Conservation (phyloP, 2,888 invertebrate genomes). For the Synanthedon tipuliformis region DNA sequence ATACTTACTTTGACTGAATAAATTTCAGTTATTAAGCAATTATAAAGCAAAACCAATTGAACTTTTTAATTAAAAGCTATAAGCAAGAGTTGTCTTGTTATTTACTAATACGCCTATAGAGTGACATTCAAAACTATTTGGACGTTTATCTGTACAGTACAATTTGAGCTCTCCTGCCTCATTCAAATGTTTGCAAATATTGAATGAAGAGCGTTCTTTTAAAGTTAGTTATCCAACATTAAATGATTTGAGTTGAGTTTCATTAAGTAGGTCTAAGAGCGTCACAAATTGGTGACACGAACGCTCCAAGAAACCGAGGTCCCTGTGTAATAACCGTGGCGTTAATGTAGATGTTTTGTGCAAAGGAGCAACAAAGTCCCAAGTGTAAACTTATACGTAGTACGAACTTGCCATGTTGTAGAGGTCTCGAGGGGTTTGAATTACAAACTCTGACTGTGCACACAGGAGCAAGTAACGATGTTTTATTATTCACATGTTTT, state of each 20-base stretch:
- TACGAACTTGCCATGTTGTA: too few species aligned
- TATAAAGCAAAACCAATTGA: too few species aligned
- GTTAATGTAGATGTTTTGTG: not conserved
- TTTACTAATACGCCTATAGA: too few species aligned
- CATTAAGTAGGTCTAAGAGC: constrained; percentile 5
- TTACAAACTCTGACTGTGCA: too few species aligned
- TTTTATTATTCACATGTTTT: too few species aligned
- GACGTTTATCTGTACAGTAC: not conserved
- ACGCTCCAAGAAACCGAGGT: not conserved
- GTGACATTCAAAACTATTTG: too few species aligned
- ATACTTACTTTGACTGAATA: too few species aligned
- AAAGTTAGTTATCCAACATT: not conserved
- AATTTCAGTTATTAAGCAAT: too few species aligned
- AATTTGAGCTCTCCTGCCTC: not conserved
- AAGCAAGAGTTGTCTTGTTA: too few species aligned
- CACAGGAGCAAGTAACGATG: too few species aligned
- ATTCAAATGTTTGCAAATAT: not conserved
- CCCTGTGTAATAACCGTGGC: not conserved
- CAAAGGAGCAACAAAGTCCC: not conserved
- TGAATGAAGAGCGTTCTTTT: not conserved
- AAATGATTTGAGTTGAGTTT: constrained; percentile 1
- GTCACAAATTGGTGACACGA: constrained; percentile 6
- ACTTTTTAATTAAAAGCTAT: too few species aligned
- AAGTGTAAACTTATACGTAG: not conserved
- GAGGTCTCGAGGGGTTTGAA: too few species aligned